A percentile compares a stretch with the other conserved stretches of the same genome.
Evolutionary conservation across 2,888 invertebrate species (phyloP).

Genomic region (Amaurobius ferox): DNA sequence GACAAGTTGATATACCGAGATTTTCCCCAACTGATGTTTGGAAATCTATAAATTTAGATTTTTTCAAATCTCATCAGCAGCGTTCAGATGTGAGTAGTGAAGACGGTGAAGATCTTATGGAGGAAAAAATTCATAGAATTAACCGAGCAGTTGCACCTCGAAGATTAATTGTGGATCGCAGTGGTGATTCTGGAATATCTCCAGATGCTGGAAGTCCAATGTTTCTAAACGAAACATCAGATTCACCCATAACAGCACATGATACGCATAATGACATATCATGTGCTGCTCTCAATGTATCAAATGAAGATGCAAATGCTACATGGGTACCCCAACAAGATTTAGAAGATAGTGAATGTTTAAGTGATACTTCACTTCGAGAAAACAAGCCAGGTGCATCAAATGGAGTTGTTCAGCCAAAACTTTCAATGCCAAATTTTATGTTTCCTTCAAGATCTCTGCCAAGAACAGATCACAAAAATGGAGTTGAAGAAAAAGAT

Average conservation of each 20-base stretch:
- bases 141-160: conserved; percentile 76
- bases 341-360: conserved; percentile 65
- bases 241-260: neutral
- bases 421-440: conserved; percentile 61
- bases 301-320: conserved; percentile 75
- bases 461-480: conserved; percentile 38
- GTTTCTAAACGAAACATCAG: conserved; percentile 77
- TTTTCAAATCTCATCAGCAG: conserved; percentile 58
- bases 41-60: conserved; percentile 80
- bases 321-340: conserved; percentile 71
- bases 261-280: no score
- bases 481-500: conserved; percentile 18
- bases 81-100: conserved; percentile 75
- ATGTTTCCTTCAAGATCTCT: conserved; percentile 69
- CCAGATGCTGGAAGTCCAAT: conserved; percentile 84
- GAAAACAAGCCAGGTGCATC: conserved; percentile 3
- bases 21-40: conserved; percentile 91
- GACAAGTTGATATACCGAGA: conserved; percentile 85
- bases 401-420: conserved; percentile 33
- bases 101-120: conserved; percentile 76
- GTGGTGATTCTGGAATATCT: conserved; percentile 90
- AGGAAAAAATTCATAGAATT: conserved; percentile 76
- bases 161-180: conserved; percentile 82
- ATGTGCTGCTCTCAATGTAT: no score
- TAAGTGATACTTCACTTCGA: conserved; percentile 33